Base-by-base conservation (phyloP, 1,140 invertebrate species). In the Patella vulgata region DNA sequence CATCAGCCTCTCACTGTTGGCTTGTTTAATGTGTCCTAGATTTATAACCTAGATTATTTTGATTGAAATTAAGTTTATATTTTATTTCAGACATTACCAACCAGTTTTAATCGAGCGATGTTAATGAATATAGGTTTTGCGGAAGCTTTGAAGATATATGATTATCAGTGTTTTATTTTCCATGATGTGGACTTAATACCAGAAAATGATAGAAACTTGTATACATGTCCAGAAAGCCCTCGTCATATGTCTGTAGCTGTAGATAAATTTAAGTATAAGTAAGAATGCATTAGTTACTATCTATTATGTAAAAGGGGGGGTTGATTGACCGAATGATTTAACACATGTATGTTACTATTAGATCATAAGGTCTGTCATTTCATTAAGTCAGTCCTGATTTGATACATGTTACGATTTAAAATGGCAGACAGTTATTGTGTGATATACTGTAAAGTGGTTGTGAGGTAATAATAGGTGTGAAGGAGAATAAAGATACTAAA, bases 131-230 rank as follows among this genome's bases (percentile, higher is more conserved):
- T 97, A n/a, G 96, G 95, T 8, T 97, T 91, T 83, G 87, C 89
- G 40, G 95, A 97, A 84, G 91, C 93, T 1, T 82, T 90, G 66
- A 92, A 93, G 78, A 84, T 90, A 40, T 88, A 89, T 42, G 85
- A 89, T 42, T 84, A 91, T 84, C 90, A 94, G 75, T 98, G 95
- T 85, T 96, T 96, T 83, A 90, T 97, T 65, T 97, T 97, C 85
- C 95, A 98, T 85, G 96, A 98, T 83, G 93, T 98, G 25, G 95
- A 98, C 84, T 87, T 97, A 48, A 84, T 98, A 74, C 95, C 96
- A 6, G 91, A 97, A 77, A 92, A 98, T 85, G 93, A 96, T 75
- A 85, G 91, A 61, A 97, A 97, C 85, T 83, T 97, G 25, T 98
- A 98, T 85, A 55, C 58, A 5, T 97, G 95, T 85, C 92, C 93